Evolutionary conservation across 2,797 vertebrate genomes (phyloP), one percentile per base, ranked within the genome.

Genomic region (Karalla daura): DNA sequence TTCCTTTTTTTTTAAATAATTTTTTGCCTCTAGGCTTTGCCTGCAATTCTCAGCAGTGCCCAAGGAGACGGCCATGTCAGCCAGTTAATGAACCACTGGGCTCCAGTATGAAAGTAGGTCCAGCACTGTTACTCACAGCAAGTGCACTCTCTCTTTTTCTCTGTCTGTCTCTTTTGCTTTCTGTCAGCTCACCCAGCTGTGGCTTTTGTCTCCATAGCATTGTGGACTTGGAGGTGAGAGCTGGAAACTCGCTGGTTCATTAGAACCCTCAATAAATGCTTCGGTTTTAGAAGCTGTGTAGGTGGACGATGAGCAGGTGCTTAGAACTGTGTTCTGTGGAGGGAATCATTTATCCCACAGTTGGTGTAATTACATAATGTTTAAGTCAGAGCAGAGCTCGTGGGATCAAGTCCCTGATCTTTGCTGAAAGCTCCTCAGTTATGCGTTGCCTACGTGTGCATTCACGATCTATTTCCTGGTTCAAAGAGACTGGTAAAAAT

Each of bases 41-140:
- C 51, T 58, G 41, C 14, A 66, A 59, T 59, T 60, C 41, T 74
- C 50, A 47, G 59, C 37, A 64, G 35, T 51, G 56, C 63, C 75
- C 46, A 64, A 54, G 56, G 58, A 76, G 44, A 58, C 32, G 25
- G 40, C 49, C 64, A 68, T 51, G 49, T 52, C 72, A 54, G 58
- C 68, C 63, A 76, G 46, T 70, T 81, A 86, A 70, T 71, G 50
- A 77, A 73, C 35, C 46, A 52, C 45, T 55, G 39, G 54, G 61
- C 55, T 35, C n/a, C 5, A 43, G 70, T 67, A 58, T 23, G 27
- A 79, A 76, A 56, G 63, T 63, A 64, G 39, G 74, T 76, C 77
- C 74, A 47, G 21, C 18, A 7, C 39, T 53, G 56, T 24, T 14
- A 28, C 32, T 36, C 27, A 70, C 13, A 33, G 5, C 4, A 1